Evolutionary conservation across 2,113 vertebrate genomes (phyloP), one percentile per base, ranked within the genome.

Genomic region (Todiramphus saurophagus): DNA sequence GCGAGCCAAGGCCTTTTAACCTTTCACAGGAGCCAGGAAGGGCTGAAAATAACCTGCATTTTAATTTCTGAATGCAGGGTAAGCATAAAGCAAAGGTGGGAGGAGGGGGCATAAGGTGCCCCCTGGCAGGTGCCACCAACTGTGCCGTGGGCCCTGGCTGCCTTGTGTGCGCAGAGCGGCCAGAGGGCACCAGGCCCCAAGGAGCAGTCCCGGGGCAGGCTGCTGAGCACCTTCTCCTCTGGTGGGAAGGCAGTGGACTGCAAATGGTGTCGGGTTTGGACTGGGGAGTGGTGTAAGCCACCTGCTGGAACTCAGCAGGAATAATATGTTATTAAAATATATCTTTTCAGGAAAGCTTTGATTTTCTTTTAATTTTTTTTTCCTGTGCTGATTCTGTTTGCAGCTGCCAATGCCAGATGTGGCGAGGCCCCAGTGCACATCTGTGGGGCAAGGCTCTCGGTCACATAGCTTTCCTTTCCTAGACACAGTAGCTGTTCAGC

Each of bases 161-260:
- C 9, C 18, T 3, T 73, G 76, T 13, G 8, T 16, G 28, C 1
- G 2, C 27, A 2, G 5, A 10, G 75, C 41, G 6, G 58, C 83
- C 53, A 53, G 93, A 43, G 87, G 87, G 90, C 81, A 55, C 58
- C 63, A 37, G 63, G 27, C 39, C 2, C 9, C 55, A 7, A n/a
- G 83, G 31, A 58, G 56, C 62, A 0, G 17, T 7, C 39, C 11
- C 2, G 5, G 28, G 25, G 17, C 30, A 11, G 69, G 8, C 37
- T 19, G 25, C 10, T 10, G 2, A 27, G 37, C 5, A 0, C 8
- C 46, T 20, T 17, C 16, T 19, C 1, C 21, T 6, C 23, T 4
- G 5, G 24, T 46, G 39, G n/a, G 13, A 7, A 8, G 43, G 43
- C 43, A 43, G 25, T 11, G 6, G 35, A 2, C 25, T 56, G 73